phyloP scores from a whole-genome alignment of 2,888 invertebrate genomes.

The Drosophila suboccidentalis region DNA sequence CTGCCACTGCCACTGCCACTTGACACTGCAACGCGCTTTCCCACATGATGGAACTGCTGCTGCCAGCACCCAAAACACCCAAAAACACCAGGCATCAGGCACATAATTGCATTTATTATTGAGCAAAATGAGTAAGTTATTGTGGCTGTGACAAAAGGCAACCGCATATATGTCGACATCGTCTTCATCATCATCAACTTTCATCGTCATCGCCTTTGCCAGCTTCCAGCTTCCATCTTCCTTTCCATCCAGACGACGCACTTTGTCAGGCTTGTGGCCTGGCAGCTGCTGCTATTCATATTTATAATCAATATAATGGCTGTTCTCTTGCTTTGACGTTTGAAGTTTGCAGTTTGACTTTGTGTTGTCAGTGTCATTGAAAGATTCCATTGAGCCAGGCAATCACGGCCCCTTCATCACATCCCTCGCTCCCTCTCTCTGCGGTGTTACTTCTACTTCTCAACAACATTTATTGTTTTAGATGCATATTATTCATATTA shows the following conservation, averaged over 20 bases:
- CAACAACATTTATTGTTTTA: neutral
- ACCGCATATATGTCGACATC: conserved; percentile 65
- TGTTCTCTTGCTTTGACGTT: conserved; percentile 61
- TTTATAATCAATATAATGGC: conserved; percentile 77
- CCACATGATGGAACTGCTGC: conserved; percentile 39
- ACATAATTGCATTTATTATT: conserved; percentile 84
- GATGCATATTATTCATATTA: neutral
- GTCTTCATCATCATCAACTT: conserved; percentile 37
- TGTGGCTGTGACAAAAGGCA: conserved; percentile 74
- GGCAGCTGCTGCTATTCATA: conserved; percentile 66
- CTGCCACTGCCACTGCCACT: too few relatives aligned
- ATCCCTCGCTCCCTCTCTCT: neutral
- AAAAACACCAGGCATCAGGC: conserved; percentile 41
- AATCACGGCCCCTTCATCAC: conserved; percentile 21
- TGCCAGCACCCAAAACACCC: conserved; percentile 18
- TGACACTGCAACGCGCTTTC: conserved; percentile 19
- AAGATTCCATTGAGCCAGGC: conserved; percentile 53
- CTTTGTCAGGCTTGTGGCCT: conserved; percentile 60
- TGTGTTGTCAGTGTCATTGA: conserved; percentile 67
- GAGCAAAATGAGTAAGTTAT: conserved; percentile 82
- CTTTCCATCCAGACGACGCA: conserved; percentile 55
- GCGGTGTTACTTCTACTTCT: neutral
- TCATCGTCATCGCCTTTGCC: conserved; percentile 22
- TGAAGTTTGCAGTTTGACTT: conserved; percentile 66
- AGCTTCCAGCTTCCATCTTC: conserved; percentile 1